A percentile compares a stretch with the other conserved stretches of the same genome.
Conservation (phyloP, 2,113 vertebrate genomes). For the Scopus umbretta region DNA sequence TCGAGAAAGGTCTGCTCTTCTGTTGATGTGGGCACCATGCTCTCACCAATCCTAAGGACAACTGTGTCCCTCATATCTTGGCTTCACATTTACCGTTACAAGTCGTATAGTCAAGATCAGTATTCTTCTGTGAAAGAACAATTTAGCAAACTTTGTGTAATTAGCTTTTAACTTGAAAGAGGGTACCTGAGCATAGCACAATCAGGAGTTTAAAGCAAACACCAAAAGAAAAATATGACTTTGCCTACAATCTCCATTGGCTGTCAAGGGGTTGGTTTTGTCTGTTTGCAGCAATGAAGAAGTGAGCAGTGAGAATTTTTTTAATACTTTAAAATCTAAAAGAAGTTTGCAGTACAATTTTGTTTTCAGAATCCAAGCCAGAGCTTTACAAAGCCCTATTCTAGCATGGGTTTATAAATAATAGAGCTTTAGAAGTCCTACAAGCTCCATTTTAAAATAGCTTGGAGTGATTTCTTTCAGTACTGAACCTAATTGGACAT, state of each 20-base stretch:
- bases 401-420: background rate
- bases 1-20: background rate
- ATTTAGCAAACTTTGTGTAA: background rate
- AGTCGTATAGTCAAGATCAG: background rate
- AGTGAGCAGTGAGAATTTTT: background rate
- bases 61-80: background rate
- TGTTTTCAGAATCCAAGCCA: background rate
- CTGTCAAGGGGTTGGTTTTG: background rate
- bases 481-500: background rate
- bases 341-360: background rate
- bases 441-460: background rate
- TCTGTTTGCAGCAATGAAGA: background rate
- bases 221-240: background rate
- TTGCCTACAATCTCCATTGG: rapidly evolving
- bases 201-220: background rate
- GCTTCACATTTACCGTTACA: background rate
- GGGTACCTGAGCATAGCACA: background rate
- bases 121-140: background rate
- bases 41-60: background rate
- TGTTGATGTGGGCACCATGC: background rate
- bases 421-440: background rate
- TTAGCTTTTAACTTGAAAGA: background rate
- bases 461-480: background rate
- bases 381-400: background rate
- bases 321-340: background rate